phyloP scores from a whole-genome alignment of 2,888 invertebrate species.

The Seira ritae region DNA sequence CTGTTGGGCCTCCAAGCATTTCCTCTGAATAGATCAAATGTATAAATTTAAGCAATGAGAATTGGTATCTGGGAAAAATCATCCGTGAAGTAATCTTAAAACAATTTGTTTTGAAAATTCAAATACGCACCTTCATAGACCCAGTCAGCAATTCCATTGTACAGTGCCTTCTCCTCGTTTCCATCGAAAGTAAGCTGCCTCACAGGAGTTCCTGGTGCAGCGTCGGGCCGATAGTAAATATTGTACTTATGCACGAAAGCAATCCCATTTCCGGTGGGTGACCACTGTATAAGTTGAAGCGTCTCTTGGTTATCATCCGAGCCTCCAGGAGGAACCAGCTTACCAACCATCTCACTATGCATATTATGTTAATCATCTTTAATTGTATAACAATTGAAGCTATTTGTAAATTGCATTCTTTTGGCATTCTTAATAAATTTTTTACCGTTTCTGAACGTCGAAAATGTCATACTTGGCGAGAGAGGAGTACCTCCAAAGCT shows the following conservation, averaged over 20 bases:
- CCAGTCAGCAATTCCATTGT: slow-evolving; percentile 95
- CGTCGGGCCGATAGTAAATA: slow-evolving; percentile 83
- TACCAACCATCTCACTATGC: not conserved
- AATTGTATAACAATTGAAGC: too few relatives aligned
- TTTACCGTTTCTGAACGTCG: slow-evolving; percentile 80
- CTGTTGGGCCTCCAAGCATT: slow-evolving; percentile 88
- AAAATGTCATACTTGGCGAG: slow-evolving; percentile 84
- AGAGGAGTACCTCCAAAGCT: slow-evolving; percentile 89
- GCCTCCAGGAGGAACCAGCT: not conserved
- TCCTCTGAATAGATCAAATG: slow-evolving; percentile 84
- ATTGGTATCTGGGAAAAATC: not conserved
- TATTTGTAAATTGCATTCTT: too few relatives aligned
- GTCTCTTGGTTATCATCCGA: slow-evolving; percentile 73
- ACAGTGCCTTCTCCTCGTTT: slow-evolving; percentile 79
- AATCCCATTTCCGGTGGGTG: slow-evolving; percentile 83
- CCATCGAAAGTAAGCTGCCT: slow-evolving; percentile 81
- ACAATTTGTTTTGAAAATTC: slow-evolving; percentile 2
- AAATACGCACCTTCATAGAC: slow-evolving; percentile 88
- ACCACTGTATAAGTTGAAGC: slow-evolving; percentile 86
- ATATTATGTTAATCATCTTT: too few relatives aligned
- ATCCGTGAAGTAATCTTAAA: not conserved
- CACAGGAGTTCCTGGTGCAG: slow-evolving; percentile 75
- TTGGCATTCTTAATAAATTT: slow-evolving; percentile 35
- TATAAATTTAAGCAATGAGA: not conserved
- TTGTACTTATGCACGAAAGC: slow-evolving; percentile 85